These are phyloP conservation scores for Genyomyrus donnyi DNA, from an alignment of 2,113 vertebrate genomes.

Conservation along the genomic window DNA sequence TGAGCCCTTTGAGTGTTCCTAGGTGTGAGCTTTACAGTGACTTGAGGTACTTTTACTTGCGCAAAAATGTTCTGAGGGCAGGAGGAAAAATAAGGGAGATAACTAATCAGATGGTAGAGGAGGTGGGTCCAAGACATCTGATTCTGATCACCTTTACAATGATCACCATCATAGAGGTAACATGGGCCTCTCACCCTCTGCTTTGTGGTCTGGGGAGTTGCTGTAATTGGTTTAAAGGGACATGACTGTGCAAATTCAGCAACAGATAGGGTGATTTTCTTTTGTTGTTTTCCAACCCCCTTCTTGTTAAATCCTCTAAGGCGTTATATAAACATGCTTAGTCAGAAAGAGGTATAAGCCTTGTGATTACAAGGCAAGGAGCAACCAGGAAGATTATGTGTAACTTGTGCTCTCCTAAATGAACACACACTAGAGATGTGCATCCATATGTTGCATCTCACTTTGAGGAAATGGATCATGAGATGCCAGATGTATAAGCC, in stretches of 20 bases:
- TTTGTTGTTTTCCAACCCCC: background rate
- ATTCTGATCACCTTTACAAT: background rate
- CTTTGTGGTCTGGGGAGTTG: background rate
- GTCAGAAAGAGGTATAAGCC: background rate
- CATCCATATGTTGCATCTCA: background rate
- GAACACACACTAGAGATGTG: background rate
- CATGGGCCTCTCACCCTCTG: background rate
- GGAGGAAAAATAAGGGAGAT: too few species aligned
- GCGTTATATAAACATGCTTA: background rate
- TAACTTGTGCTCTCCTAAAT: background rate
- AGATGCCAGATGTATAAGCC: background rate
- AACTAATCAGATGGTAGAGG: too few species aligned
- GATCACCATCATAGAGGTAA: background rate
- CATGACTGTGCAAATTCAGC: background rate
- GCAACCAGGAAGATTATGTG: background rate
- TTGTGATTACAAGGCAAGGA: background rate
- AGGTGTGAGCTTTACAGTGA: background rate
- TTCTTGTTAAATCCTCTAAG: background rate
- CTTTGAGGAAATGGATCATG: background rate
- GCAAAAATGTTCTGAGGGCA: too few species aligned
- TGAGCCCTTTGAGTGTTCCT: background rate
- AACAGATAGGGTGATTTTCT: background rate
- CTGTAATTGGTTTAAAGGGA: background rate
- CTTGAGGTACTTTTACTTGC: too few species aligned
- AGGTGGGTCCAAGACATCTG: too few species aligned